Base-by-base conservation (phyloP, 2,888 invertebrate species). In the Isotomurus palustris region DNA sequence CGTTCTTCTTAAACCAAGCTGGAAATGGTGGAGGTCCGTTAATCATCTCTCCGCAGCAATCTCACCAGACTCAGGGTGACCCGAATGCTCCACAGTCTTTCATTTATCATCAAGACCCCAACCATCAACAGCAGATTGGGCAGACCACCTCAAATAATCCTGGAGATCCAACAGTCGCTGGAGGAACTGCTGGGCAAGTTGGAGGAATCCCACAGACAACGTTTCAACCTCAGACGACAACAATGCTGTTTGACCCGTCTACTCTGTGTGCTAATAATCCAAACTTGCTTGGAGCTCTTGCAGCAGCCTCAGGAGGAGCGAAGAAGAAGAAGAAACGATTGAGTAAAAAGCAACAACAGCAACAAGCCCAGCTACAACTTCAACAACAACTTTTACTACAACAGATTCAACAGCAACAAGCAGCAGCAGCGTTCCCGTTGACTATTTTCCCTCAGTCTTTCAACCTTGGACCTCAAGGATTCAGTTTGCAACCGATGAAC, bases 341-440 rank as follows among this genome's bases (percentile, higher is more conserved):
- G 27, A 70, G 74, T 27, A 73, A 75, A 45, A 68, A 75, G 45
- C 71, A 72, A 36, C 72, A 71, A 47, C 71, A 74, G 19, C 73
- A 73, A 53, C 73, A 73, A 22, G 64, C 73, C 21, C 75, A 75
- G 19, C 57, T 74, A 29, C 75, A 74, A 22, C 67, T 65, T 6
- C 72, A 71, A 49, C 69, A 71, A 41, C 71, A 68, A 40, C 58
- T 69, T 22, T 45, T 70, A 27, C 55, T 66, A 53, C 60, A 66
- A 60, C 62, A 65, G 38, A 73, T 64, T 22, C 73, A 72, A n/a
- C 72, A 71, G 25, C 64, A 64, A 41, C 66, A 66, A 25, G 65
- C 65, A 52, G 58, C 58, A 28, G 59, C 58, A 35, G 63, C 65
- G 43, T 56, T 64, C 0, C 55, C 61, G 19, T 53, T 60, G 44